phyloP scores from a whole-genome alignment of 2,113 vertebrate species.

The Heterotilapia buettikoferi region DNA sequence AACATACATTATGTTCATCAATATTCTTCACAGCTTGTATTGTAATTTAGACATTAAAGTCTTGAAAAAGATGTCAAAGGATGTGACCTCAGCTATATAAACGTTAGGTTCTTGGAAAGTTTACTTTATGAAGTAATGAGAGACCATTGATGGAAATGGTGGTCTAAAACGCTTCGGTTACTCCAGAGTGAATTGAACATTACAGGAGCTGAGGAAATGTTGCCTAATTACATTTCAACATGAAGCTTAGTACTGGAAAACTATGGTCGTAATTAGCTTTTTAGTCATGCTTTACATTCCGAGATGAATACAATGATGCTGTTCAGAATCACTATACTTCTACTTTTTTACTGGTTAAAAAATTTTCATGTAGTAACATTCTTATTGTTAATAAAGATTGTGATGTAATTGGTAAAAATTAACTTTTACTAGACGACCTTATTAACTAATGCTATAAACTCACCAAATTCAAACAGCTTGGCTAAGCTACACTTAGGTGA shows the following conservation, averaged over 20 bases:
- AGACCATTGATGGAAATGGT: neutral
- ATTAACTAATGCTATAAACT: neutral
- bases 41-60: neutral
- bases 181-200: neutral
- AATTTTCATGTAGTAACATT: neutral
- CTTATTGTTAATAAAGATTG: neutral
- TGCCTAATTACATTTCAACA: neutral
- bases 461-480: neutral
- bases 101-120: neutral
- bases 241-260: neutral
- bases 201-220: neutral
- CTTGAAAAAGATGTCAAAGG: neutral
- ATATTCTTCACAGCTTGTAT: neutral
- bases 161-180: neutral
- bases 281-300: neutral
- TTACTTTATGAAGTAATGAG: constrained; percentile 21
- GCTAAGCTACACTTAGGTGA: neutral
- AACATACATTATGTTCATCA: neutral
- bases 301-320: neutral
- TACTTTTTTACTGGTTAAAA: neutral
- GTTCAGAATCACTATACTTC: neutral
- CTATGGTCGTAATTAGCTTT: neutral
- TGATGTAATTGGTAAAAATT: neutral
- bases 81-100: neutral
- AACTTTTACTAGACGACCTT: neutral